Conservation (phyloP, 2,888 invertebrate species). For the Cantharis nigra region DNA sequence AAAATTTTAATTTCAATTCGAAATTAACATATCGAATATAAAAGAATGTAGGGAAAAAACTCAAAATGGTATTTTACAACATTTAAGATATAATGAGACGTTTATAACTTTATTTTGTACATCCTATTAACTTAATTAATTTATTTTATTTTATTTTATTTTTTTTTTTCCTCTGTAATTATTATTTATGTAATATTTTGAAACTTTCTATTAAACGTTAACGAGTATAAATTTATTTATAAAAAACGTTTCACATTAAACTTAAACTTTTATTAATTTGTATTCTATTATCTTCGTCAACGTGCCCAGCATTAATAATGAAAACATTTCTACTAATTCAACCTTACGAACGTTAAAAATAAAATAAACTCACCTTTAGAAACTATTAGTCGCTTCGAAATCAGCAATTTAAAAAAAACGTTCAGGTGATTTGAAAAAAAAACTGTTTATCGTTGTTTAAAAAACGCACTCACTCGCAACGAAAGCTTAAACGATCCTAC, state of each 20-base stretch:
- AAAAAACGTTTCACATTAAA: not conserved
- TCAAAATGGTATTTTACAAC: not conserved
- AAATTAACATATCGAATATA: not conserved
- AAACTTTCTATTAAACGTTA: not conserved
- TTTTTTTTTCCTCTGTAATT: not conserved
- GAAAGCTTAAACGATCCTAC: constrained; percentile 7
- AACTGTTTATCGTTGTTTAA: not conserved
- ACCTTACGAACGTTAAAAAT: not conserved
- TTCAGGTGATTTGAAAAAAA: not conserved
- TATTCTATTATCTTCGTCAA: not conserved
- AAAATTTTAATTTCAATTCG: not conserved
- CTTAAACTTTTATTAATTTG: not conserved
- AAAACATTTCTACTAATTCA: not conserved
- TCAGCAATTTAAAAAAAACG: not conserved
- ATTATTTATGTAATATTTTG: not conserved
- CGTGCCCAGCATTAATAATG: not conserved
- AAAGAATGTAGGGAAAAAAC: not conserved
- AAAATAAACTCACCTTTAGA: not conserved
- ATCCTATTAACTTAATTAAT: not conserved
- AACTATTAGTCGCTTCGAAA: not conserved
- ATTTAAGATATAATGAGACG: not conserved
- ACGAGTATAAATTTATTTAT: not conserved
- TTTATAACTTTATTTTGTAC: not conserved
- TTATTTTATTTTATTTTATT: not conserved
- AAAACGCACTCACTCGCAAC: constrained; percentile 13